Base-by-base conservation (phyloP, 2,888 invertebrate species). In the Steinernema scapterisci region DNA sequence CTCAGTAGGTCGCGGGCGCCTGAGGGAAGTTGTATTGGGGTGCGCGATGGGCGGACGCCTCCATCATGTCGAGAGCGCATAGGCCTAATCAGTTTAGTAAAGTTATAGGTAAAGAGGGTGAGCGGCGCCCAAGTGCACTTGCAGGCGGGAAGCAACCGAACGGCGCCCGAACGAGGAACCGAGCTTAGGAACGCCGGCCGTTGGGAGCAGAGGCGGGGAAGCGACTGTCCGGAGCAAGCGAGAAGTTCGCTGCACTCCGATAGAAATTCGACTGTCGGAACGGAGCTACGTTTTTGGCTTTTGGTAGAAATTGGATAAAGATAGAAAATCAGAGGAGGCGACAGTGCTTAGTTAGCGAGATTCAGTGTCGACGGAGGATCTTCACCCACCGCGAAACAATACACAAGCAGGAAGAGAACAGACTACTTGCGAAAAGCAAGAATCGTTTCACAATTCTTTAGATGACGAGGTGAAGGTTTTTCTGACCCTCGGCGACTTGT, bases 81-180 rank as follows among this genome's bases (percentile, higher is more conserved):
- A 63, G 63, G 63, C 63, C 63, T 63, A 63, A 63, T 63, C 63
- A 63, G 63, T 63, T 63, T 63, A 63, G 63, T 63, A 63, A 63
- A 63, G 63, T 63, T 63, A 63, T 63, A 63, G 63, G 63, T 63
- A 63, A 54, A 54, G 54, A 54, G 54, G 54, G 54, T 54, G 54
- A 54, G 25, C 63, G 63, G 25, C 25, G 25, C 6, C 16, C 31
- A 27, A 31, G 27, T 21, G 63, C 31, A 31, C 31, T 63, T 63
- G 63, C 63, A 31, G 16, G 63, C 63, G 31, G n/a, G 19, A 48
- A 16, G 19, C 6, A 19, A 5, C 2, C n/a, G 19, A 48, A 2
- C 48, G 48, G 13, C 48, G 48, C 3, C 16, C 6, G 48, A 3
- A 38, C 48, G 48, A 48, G 13, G 48, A 38, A 3, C 48, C 13